phyloP scores from a whole-genome alignment of 30 jellyfish, hydroid and myxozoan genomes.

The Hydractinia symbiolongicarpus region DNA sequence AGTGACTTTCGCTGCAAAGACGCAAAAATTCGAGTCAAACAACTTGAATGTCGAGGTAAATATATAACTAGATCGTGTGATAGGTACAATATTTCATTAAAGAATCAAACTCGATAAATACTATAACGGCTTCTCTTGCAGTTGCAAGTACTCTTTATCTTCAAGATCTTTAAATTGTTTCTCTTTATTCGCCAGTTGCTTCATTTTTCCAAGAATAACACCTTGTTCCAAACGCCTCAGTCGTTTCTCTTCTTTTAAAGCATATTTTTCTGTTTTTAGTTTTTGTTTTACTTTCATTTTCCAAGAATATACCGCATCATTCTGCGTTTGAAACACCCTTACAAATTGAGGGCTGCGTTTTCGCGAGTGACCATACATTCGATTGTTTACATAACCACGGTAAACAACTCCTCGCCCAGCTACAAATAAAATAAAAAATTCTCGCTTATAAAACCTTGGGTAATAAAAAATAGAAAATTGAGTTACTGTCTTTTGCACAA shows the following conservation, averaged over 20 bases:
- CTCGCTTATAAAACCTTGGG: conserved; percentile 5
- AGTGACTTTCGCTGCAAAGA: too few species aligned
- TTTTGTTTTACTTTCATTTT: conserved; percentile 42
- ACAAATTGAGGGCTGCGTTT: conserved; percentile 56
- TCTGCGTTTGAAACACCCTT: conserved; percentile 51
- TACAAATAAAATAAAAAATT: background rate
- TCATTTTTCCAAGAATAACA: conserved; percentile 39
- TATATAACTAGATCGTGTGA: too few species aligned
- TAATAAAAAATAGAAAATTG: background rate
- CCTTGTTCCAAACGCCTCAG: conserved; percentile 55
- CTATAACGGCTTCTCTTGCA: background rate
- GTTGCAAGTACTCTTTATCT: background rate
- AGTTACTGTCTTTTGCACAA: background rate
- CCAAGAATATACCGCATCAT: conserved; percentile 61
- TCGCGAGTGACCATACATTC: conserved; percentile 59
- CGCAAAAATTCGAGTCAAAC: too few species aligned
- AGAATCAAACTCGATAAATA: background rate
- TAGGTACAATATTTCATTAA: too few species aligned
- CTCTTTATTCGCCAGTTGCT: conserved; percentile 42
- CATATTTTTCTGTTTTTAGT: conserved; percentile 37
- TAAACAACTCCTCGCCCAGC: conserved; percentile 71
- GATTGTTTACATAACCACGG: conserved; percentile 41
- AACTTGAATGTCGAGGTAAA: too few species aligned
- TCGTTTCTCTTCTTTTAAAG: conserved; percentile 47
- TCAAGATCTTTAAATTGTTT: background rate